Evolutionary conservation across 2,888 invertebrate genomes (phyloP), one percentile per base, ranked within the genome.

Genomic region (Chalcosyrphus nemorum): DNA sequence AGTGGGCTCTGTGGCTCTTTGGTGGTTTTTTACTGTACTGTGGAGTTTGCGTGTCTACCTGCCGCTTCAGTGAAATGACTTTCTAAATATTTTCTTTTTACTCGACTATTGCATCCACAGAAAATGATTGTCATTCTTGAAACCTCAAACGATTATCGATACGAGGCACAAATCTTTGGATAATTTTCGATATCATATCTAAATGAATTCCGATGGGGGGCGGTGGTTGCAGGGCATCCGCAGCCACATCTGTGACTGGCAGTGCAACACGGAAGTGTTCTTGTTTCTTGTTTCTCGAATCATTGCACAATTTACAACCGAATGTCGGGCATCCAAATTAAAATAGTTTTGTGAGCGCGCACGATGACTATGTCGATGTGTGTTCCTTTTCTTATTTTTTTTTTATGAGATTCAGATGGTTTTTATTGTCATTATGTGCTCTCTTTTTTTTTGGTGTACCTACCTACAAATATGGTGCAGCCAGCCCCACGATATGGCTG

Each of bases 71-170:
- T 32, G 11, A 77, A 77, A 82, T 71, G 45, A 77, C 81, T 82
- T 82, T 82, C 77, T 82, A 81, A 66, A 66, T 56, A 61, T 66
- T 68, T 66, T 68, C 43, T 76, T 68, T 15, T n/a, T n/a, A n/a
- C n/a, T n/a, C n/a, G n/a, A n/a, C n/a, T n/a, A n/a, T n/a, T n/a
- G 11, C 29, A 32, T 57, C 52, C 50, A 11, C 57, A 65, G 54
- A 45, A n/a, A 29, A 19, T 45, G 56, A 21, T 11, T 13, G 2
- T 27, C 9, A 24, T 47, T 47, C 43, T 17, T 47, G 17, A n/a
- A n/a, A n/a, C n/a, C n/a, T n/a, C n/a, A n/a, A 19, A 13, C 32
- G n/a, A 38, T 5, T 13, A 5, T 13, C 4, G 13, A 13, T 11
- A 35, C 15, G 21, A 32, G 19, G 35, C 32, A 32, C n/a, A 41